A percentile compares a stretch with the other conserved stretches of the same genome.
Conservation (phyloP, 2,797 vertebrate genomes). For the Ceyx erithaca region DNA sequence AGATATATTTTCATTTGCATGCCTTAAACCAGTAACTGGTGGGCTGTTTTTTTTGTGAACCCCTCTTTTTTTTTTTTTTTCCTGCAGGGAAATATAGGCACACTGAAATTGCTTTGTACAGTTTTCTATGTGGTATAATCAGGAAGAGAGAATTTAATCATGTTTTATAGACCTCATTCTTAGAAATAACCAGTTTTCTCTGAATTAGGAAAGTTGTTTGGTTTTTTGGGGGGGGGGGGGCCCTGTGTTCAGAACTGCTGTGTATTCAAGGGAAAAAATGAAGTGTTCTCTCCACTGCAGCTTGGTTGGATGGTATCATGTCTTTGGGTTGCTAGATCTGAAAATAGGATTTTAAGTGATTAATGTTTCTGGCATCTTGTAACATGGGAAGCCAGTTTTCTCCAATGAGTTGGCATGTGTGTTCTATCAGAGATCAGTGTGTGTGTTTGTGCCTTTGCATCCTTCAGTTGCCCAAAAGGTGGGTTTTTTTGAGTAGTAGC, state of each 20-base stretch:
- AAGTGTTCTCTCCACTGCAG: neutral
- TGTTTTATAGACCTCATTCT: neutral
- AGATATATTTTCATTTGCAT: neutral
- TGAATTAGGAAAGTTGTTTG: neutral
- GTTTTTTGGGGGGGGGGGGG: too few species aligned
- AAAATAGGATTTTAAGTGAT: neutral
- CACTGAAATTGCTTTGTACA: neutral
- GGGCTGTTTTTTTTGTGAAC: neutral
- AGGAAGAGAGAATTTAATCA: neutral
- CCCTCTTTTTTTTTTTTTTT: neutral
- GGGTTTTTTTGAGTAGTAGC: fast-evolving
- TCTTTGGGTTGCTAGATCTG: neutral
- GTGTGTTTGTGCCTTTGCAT: neutral
- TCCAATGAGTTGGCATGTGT: neutral
- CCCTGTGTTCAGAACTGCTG: neutral
- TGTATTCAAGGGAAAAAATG: neutral
- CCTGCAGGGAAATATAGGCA: neutral
- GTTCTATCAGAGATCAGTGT: neutral
- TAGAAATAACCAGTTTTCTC: neutral
- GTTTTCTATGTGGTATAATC: neutral
- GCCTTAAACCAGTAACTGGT: neutral
- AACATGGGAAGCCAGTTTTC: neutral
- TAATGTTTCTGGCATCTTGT: neutral
- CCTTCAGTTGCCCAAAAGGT: neutral
- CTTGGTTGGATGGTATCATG: fast-evolving